These are phyloP conservation scores for Macrobrachium nipponense DNA, from an alignment of 1,140 invertebrate species.

Conservation along the genomic window DNA sequence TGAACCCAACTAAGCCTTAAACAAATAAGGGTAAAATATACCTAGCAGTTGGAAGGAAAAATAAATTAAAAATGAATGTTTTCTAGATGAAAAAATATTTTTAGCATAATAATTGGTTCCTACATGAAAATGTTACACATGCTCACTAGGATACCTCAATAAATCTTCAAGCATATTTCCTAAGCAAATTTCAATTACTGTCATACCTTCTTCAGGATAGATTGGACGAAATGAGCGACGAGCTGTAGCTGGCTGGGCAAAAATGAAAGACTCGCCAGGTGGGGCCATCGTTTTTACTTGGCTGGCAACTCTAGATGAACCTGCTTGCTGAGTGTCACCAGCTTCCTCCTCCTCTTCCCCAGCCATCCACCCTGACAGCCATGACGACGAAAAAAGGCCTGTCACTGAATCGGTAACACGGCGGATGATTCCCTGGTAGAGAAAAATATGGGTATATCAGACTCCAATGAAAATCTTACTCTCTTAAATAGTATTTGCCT, in stretches of 20 bases:
- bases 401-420: conserved; percentile 49
- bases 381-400: conserved; percentile 46
- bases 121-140: too few relatives aligned
- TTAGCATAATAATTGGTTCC: too few relatives aligned
- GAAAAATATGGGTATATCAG: neutral
- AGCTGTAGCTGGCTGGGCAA: conserved; percentile 38
- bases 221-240: conserved; percentile 37
- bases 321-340: conserved; percentile 10
- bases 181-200: too few relatives aligned
- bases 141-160: too few relatives aligned
- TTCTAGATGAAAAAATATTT: too few relatives aligned
- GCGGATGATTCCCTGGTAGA: conserved; percentile 43
- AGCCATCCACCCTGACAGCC: conserved; percentile 48
- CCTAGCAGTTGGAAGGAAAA: too few relatives aligned
- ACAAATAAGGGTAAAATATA: too few relatives aligned
- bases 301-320: neutral
- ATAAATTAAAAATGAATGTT: too few relatives aligned
- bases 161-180: too few relatives aligned
- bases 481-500: neutral
- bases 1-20: too few relatives aligned
- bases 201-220: conserved; percentile 49
- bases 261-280: conserved; percentile 51
- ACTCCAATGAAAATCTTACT: neutral
- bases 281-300: conserved; percentile 25
- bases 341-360: conserved; percentile 47